Evolutionary conservation across 2,888 invertebrate species (phyloP).

Genomic region (Cylindroiulus punctatus): DNA sequence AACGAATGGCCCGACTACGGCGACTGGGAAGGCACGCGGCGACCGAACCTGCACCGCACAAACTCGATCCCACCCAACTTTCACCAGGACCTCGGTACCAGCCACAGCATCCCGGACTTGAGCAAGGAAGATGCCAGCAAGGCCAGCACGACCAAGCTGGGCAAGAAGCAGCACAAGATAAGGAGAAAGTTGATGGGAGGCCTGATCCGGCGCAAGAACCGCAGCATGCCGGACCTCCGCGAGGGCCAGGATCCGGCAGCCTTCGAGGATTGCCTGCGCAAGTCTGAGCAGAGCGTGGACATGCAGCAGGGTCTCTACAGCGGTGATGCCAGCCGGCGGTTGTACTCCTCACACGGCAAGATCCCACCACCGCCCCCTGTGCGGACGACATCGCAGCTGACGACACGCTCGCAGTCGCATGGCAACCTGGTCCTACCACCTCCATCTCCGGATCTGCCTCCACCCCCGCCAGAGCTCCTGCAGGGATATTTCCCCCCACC

Average conservation of each 20-base stretch:
- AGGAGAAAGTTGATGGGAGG: slow-evolving; percentile 90
- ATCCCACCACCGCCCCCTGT: slow-evolving; percentile 83
- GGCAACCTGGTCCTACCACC: slow-evolving; percentile 48
- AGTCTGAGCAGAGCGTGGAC: slow-evolving; percentile 69
- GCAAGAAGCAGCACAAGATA: slow-evolving; percentile 91
- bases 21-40: slow-evolving; percentile 60
- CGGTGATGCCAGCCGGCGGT: slow-evolving; percentile 79
- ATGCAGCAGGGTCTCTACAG: slow-evolving; percentile 89
- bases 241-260: slow-evolving; percentile 72
- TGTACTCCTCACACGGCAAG: slow-evolving; percentile 79
- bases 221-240: slow-evolving; percentile 90
- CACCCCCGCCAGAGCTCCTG: slow-evolving; percentile 36
- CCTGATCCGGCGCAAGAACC: slow-evolving; percentile 84
- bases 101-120: slow-evolving; percentile 56
- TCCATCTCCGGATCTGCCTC: neutral
- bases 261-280: slow-evolving; percentile 67
- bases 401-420: slow-evolving; percentile 54
- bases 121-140: slow-evolving; percentile 58
- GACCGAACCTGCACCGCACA: slow-evolving; percentile 56
- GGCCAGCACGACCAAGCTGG: slow-evolving; percentile 65
- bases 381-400: slow-evolving; percentile 84
- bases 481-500: slow-evolving; percentile 37
- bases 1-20: slow-evolving; percentile 61
- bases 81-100: neutral
- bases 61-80: slow-evolving; percentile 57